Evolutionary conservation across 35 echinoderm and acorn worm genomes (phyloP).

Genomic region (Ophiothrix spiculata): DNA sequence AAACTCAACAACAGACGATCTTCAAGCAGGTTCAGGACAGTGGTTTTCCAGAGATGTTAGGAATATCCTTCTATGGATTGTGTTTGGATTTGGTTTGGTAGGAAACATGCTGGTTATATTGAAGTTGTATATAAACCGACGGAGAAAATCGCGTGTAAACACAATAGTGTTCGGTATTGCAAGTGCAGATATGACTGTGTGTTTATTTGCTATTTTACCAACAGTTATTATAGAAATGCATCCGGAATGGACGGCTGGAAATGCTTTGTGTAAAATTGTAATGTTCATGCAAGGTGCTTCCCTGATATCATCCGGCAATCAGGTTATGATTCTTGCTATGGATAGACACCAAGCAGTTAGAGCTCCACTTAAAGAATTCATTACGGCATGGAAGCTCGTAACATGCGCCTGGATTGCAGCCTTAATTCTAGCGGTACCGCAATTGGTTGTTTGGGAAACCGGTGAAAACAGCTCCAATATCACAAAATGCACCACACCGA

Average conservation of each 20-base stretch:
- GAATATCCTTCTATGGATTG: slow-evolving; percentile 39
- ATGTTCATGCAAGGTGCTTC: slow-evolving; percentile 57
- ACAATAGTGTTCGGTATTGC: slow-evolving; percentile 73
- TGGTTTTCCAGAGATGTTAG: slow-evolving; percentile 20
- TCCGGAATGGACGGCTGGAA: slow-evolving; percentile 26
- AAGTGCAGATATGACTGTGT: slow-evolving; percentile 72
- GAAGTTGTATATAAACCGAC: slow-evolving; percentile 73
- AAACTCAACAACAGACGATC: too few relatives aligned
- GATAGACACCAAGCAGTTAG: slow-evolving; percentile 82
- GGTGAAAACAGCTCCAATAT: not conserved
- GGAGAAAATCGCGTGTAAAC: slow-evolving; percentile 65
- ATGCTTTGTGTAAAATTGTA: slow-evolving; percentile 72
- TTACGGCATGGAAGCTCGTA: slow-evolving; percentile 71
- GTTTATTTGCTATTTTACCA: slow-evolving; percentile 70
- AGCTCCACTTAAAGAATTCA: slow-evolving; percentile 65
- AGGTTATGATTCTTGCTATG: slow-evolving; percentile 75
- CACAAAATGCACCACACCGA: slow-evolving; percentile 30
- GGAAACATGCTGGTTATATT: slow-evolving; percentile 70
- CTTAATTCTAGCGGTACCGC: slow-evolving; percentile 50
- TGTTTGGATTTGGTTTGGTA: slow-evolving; percentile 58
- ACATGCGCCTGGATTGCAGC: slow-evolving; percentile 57
- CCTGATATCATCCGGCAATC: slow-evolving; percentile 68
- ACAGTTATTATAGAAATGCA: slow-evolving; percentile 42
- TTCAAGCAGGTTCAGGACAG: not conserved
- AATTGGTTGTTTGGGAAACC: slow-evolving; percentile 60